Percentiles rank a stretch among this genome's conserved stretches.
These are phyloP conservation scores for Hipparchia semele DNA, from an alignment of 2,888 invertebrate species.

Conservation along the genomic window DNA sequence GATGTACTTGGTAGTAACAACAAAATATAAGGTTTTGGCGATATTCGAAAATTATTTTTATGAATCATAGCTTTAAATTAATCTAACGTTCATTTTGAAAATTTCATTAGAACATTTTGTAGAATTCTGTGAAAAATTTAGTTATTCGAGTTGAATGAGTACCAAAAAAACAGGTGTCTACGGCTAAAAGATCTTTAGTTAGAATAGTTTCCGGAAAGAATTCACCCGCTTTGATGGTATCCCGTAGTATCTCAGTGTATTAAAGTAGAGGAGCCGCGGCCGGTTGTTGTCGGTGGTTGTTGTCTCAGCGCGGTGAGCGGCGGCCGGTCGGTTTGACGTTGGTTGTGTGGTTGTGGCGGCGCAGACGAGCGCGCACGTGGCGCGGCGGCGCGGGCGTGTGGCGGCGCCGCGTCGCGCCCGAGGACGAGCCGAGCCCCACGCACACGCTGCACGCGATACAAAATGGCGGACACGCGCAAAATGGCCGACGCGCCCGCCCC, in stretches of 20 bases:
- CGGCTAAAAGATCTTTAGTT: no score
- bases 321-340: conserved; percentile 46
- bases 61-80: no score
- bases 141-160: no score
- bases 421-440: conserved; percentile 41
- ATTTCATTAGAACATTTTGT: not conserved
- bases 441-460: conserved; percentile 32
- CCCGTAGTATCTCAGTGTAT: not conserved
- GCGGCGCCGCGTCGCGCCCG: conserved; percentile 66
- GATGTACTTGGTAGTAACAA: no score
- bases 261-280: not conserved
- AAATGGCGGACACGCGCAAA: conserved; percentile 25
- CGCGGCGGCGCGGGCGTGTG: conserved; percentile 42
- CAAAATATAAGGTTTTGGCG: no score
- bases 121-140: not conserved
- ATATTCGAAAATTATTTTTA: no score
- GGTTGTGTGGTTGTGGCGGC: conserved; percentile 53
- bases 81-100: not conserved
- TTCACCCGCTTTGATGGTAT: no score
- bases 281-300: not conserved
- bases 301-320: conserved; percentile 15
- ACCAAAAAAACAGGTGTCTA: no score
- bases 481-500: not conserved
- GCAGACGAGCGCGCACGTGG: conserved; percentile 68
- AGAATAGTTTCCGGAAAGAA: no score